A percentile compares a stretch with the other conserved stretches of the same genome.
Conservation (phyloP, 2,113 vertebrate genomes). For the Rhinoptilus africanus region DNA sequence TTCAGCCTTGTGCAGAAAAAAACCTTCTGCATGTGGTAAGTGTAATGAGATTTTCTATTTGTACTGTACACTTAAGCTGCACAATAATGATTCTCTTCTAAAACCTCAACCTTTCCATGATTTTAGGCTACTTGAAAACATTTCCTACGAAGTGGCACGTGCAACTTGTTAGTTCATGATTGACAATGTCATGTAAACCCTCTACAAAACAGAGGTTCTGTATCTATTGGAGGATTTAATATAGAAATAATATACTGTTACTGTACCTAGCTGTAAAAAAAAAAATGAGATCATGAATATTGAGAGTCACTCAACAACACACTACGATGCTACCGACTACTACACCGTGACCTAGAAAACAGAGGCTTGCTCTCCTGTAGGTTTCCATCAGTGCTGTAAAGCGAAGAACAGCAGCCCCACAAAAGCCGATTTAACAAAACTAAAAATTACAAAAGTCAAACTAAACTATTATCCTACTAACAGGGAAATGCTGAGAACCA, state of each 20-base stretch:
- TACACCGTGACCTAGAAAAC: not conserved
- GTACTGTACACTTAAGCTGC: not conserved
- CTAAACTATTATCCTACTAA: conserved; percentile 27
- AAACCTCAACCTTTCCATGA: not conserved
- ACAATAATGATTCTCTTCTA: not conserved
- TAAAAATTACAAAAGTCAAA: not conserved
- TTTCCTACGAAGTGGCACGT: not conserved
- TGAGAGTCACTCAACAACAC: not conserved
- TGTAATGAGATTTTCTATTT: conserved; percentile 25
- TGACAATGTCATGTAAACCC: not conserved
- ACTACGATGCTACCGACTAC: not conserved
- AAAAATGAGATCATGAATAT: not conserved
- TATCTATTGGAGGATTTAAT: not conserved
- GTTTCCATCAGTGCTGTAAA: not conserved
- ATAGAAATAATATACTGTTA: not conserved
- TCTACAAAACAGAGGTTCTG: not conserved
- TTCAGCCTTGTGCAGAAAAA: not conserved
- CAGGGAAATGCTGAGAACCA: conserved; percentile 23
- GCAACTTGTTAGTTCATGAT: not conserved
- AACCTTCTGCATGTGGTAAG: not conserved
- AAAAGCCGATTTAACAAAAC: not conserved
- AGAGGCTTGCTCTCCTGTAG: not conserved
- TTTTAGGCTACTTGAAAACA: not conserved
- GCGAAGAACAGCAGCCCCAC: not conserved
- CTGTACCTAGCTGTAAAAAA: not conserved